Evolutionary conservation across 2,113 vertebrate genomes (phyloP).

Genomic region (Acinonyx jubatus): DNA sequence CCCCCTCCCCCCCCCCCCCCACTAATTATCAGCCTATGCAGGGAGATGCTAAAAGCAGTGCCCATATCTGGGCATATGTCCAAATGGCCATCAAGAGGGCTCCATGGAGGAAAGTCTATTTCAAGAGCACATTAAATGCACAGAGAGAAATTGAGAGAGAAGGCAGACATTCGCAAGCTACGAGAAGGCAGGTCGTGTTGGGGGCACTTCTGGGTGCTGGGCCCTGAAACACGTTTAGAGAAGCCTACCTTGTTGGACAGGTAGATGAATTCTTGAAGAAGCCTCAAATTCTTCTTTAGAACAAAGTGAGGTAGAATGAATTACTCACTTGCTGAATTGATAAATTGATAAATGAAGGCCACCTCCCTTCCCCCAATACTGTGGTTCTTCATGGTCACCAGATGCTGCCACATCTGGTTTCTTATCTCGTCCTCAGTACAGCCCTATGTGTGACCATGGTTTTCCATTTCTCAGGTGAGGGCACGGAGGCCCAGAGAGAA

Average conservation of each 20-base stretch:
- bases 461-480: background rate
- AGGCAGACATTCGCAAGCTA: background rate
- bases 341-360: too few relatives aligned
- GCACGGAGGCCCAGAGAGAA: background rate
- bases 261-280: background rate
- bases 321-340: too few relatives aligned
- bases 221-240: background rate
- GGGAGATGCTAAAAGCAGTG: background rate
- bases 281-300: background rate
- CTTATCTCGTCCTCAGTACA: background rate
- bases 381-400: background rate
- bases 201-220: background rate
- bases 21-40: background rate
- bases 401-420: background rate
- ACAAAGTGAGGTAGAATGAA: background rate
- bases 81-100: background rate
- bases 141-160: background rate
- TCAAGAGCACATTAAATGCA: background rate
- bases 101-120: background rate
- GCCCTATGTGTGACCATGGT: too few relatives aligned
- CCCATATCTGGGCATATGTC: background rate
- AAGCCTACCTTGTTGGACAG: background rate
- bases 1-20: background rate
- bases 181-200: background rate
- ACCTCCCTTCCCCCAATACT: background rate